Base-by-base conservation (phyloP, 2,888 invertebrate genomes). In the Brachycybe producta region DNA sequence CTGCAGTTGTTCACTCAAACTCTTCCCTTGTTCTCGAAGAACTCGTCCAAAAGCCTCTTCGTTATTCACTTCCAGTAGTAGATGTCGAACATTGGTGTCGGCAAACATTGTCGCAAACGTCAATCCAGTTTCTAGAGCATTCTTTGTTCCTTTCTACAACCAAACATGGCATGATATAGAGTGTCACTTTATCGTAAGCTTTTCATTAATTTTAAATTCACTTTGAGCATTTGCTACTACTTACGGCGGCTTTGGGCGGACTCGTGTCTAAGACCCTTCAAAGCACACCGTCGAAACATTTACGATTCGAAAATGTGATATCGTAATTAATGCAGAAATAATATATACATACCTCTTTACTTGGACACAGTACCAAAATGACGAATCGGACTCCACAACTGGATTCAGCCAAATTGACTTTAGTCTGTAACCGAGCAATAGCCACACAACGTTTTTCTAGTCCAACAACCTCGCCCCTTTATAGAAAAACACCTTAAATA, bases 31-130 rank as follows among this genome's bases (percentile, higher is more conserved):
- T 45, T 69, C 65, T 50, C 67, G 61, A 30, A 73, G 62, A 23
- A 67, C 59, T 44, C 63, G 60, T 60, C 72, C 71, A 62, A 76
- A 75, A 41, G 72, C 71, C 36, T 71, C 70, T 57, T 74, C 73
- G 3, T 67, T 66, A 50, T 67, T 64, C 2, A 72, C 71, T 58
- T 70, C 70, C 45, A 74, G 64, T 27, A 76, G 64, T 46, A 66
- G 58, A 56, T 72, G 72, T 19, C 75, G 64, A 54, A 76, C 70
- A 55, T 74, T 73, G 65, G 74, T 68, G 61, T 76, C 75, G 19
- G 74, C 70, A 56, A 76, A 73, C 27, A 76, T 65, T 1, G 75
- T 76, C 15, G 74, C 71, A 61, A 76, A 76, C 2, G 75, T 75
- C 26, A 75, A 62, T 3, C 73, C 74, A 1, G 73, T 74, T 60